phyloP scores from a whole-genome alignment of 2,888 invertebrate species.

The Pseudolycoriella hygida region DNA sequence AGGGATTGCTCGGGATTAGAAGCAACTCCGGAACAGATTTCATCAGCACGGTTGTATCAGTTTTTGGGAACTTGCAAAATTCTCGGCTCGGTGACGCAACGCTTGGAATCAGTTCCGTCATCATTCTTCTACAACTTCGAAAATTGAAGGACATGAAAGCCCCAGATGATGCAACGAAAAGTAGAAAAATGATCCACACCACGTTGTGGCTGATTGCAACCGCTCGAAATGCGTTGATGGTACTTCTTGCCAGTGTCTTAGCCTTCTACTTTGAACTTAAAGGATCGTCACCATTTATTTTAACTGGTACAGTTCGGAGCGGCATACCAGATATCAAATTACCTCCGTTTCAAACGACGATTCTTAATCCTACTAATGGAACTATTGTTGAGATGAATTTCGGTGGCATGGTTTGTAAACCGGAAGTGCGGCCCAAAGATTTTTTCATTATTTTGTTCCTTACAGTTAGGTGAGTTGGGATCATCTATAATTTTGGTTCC shows the following conservation, averaged over 20 bases:
- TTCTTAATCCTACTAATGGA: conserved; percentile 16
- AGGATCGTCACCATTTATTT: conserved; percentile 41
- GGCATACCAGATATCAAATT: conserved; percentile 51
- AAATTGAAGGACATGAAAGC: conserved; percentile 54
- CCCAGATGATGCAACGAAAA: conserved; percentile 22
- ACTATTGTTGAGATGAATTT: conserved; percentile 19
- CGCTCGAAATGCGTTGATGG: conserved; percentile 69
- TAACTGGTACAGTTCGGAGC: conserved; percentile 48
- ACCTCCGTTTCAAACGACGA: conserved; percentile 52
- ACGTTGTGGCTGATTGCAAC: conserved; percentile 61
- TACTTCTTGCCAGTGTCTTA: conserved; percentile 39
- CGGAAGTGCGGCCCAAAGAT: no score
- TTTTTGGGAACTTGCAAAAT: conserved; percentile 46
- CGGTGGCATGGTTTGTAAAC: conserved; percentile 18
- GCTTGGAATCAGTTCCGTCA: conserved; percentile 56
- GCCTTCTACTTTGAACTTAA: conserved; percentile 41
- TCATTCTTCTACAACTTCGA: conserved; percentile 52
- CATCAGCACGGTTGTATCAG: conserved; percentile 52
- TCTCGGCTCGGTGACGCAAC: conserved; percentile 49
- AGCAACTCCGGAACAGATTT: conserved; percentile 54
- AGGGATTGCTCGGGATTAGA: conserved; percentile 48
- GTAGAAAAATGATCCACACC: conserved; percentile 33
- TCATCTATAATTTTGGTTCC: conserved; percentile 75
- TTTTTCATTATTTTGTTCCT: not conserved
- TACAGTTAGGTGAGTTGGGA: conserved; percentile 54